Percentiles rank a stretch among this genome's conserved stretches.
Conservation (phyloP, 1,140 invertebrate genomes). For the Drosophila navojoa region DNA sequence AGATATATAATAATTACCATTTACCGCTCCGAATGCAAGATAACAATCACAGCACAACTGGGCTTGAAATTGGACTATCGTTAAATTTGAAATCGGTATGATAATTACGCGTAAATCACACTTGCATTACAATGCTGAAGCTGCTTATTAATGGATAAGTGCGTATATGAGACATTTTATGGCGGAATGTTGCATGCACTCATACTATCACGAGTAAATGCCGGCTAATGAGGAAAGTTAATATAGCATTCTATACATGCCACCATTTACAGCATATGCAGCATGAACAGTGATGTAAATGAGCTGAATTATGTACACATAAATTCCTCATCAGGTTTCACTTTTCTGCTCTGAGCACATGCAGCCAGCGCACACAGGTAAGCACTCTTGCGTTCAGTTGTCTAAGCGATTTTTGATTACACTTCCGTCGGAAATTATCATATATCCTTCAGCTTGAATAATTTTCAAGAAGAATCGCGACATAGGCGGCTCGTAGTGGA, state of each 20-base stretch:
- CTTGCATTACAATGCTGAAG: no score
- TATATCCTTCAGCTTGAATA: conserved; percentile 84
- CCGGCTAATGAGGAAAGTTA: neutral
- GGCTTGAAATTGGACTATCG: no score
- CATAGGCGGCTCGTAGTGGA: conserved; percentile 10
- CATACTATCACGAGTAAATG: neutral
- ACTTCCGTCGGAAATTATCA: conserved; percentile 84
- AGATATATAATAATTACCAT: no score
- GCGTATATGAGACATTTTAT: no score
- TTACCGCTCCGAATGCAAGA: neutral
- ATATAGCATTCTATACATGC: neutral
- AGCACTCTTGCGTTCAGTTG: conserved; percentile 54
- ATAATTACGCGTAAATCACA: no score
- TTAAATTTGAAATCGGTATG: no score
- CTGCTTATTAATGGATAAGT: no score
- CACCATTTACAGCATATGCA: neutral
- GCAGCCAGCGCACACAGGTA: conserved; percentile 12
- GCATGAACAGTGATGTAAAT: conserved; percentile 18
- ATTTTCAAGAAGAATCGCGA: conserved; percentile 77
- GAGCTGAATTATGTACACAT: conserved; percentile 14
- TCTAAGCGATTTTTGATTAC: conserved; percentile 84
- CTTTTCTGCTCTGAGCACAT: conserved; percentile 16
- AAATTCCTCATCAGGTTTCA: conserved; percentile 30
- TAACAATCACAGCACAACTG: no score
- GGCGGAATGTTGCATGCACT: no score